These are phyloP conservation scores for Agrypnus murinus DNA, from an alignment of 2,888 invertebrate species.

Conservation along the genomic window DNA sequence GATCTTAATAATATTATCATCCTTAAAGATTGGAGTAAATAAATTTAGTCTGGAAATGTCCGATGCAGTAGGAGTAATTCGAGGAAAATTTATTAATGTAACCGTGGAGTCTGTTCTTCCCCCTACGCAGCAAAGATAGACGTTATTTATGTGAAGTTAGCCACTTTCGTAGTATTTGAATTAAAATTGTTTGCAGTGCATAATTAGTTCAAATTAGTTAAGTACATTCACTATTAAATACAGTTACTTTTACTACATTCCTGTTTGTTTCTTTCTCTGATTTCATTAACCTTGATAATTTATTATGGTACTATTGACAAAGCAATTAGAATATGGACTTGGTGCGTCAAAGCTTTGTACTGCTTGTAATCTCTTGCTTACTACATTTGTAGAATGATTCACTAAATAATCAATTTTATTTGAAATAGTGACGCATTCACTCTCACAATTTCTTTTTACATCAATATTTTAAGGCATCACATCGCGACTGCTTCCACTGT, in stretches of 20 bases:
- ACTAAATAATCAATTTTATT: too few relatives aligned
- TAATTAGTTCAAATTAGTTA: not conserved
- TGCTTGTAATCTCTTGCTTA: too few relatives aligned
- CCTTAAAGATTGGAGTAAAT: not conserved
- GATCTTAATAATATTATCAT: too few relatives aligned
- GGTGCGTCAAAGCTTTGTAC: too few relatives aligned
- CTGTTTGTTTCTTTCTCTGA: not conserved
- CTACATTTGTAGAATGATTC: too few relatives aligned
- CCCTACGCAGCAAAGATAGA: not conserved
- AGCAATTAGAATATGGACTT: too few relatives aligned
- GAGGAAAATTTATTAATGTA: not conserved
- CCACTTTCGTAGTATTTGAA: not conserved
- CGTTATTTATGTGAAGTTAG: not conserved
- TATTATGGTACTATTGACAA: too few relatives aligned
- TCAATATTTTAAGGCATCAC: too few relatives aligned
- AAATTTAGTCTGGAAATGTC: not conserved
- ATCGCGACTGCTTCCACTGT: too few relatives aligned
- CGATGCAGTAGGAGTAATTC: not conserved
- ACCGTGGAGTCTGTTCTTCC: not conserved
- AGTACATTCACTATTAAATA: not conserved
- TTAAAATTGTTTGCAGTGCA: not conserved
- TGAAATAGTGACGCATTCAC: too few relatives aligned
- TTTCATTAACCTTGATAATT: not conserved
- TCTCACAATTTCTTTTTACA: too few relatives aligned
- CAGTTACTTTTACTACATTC: slow-evolving; percentile 10